Evolutionary conservation across 1,140 invertebrate species (phyloP).

Genomic region (Drosophila grimshawi): DNA sequence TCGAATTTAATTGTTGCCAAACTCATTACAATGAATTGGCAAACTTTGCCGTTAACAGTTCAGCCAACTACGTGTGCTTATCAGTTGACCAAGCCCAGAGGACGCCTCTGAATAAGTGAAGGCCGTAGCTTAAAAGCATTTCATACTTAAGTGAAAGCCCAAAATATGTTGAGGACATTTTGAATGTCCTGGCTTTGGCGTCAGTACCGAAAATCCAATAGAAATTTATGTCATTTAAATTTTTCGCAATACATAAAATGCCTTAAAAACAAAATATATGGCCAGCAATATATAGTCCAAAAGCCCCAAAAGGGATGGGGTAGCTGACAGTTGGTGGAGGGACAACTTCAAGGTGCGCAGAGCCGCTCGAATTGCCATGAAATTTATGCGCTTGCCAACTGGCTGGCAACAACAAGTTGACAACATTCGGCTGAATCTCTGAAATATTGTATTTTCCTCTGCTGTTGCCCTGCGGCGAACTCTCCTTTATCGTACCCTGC

Average conservation of each 20-base stretch:
- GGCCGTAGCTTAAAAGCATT: constrained; percentile 16
- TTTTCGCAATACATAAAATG: constrained; percentile 73
- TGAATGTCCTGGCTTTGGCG: constrained; percentile 26
- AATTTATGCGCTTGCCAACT: constrained; percentile 78
- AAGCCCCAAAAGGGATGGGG: neutral
- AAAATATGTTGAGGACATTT: constrained; percentile 36
- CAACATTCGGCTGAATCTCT: constrained; percentile 60
- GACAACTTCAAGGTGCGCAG: constrained; percentile 61
- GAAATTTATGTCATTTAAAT: constrained; percentile 80
- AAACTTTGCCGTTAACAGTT: constrained; percentile 1
- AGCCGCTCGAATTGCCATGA: constrained; percentile 62
- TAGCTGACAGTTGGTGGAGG: constrained; percentile 3
- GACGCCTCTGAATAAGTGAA: neutral
- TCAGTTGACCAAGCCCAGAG: constrained; percentile 3
- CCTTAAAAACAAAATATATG: constrained; percentile 77
- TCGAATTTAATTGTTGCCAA: neutral
- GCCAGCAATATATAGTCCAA: constrained; percentile 53
- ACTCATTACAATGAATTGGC: neutral
- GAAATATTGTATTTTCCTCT: constrained; percentile 68
- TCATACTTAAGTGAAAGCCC: constrained; percentile 54
- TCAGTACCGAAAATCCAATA: constrained; percentile 67
- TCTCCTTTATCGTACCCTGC: neutral
- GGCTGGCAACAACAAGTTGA: constrained; percentile 51
- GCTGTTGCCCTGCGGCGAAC: neutral
- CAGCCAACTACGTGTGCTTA: constrained; percentile 4